Conservation (phyloP, 2,888 invertebrate species). For the Apodemia zela region DNA sequence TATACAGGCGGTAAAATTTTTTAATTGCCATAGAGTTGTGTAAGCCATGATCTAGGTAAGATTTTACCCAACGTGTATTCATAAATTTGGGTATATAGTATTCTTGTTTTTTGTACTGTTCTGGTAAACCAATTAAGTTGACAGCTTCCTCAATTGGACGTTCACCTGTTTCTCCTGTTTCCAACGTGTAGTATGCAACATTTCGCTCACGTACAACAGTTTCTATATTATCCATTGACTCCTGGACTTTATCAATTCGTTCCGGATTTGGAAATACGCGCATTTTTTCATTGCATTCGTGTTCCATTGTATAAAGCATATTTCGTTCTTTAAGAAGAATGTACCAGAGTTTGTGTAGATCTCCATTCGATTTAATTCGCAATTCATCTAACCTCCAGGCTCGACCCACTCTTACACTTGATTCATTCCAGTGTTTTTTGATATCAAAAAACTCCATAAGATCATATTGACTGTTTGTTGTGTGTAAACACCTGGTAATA, state of each 20-base stretch:
- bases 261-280: slow-evolving; percentile 94
- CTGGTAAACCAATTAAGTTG: slow-evolving; percentile 82
- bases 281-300: slow-evolving; percentile 84
- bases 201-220: slow-evolving; percentile 95
- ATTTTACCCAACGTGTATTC: slow-evolving; percentile 83
- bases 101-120: slow-evolving; percentile 80
- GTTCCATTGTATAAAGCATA: slow-evolving; percentile 98
- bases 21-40: slow-evolving; percentile 81
- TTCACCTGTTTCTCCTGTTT: slow-evolving; percentile 93
- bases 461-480: slow-evolving; percentile 62
- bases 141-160: slow-evolving; percentile 82
- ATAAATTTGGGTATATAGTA: slow-evolving; percentile 83
- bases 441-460: slow-evolving; percentile 95
- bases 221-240: slow-evolving; percentile 97
- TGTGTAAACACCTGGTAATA: slow-evolving; percentile 43
- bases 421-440: slow-evolving; percentile 90
- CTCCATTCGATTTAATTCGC: slow-evolving; percentile 95
- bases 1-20: slow-evolving; percentile 77
- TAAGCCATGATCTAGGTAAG: slow-evolving; percentile 74
- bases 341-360: slow-evolving; percentile 98
- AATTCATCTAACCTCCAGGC: slow-evolving; percentile 95
- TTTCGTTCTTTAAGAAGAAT: slow-evolving; percentile 95
- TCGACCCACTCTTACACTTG: slow-evolving; percentile 88
- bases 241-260: slow-evolving; percentile 94
- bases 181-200: slow-evolving; percentile 91